Evolutionary conservation across 1,140 invertebrate genomes (phyloP).

Genomic region (Battus philenor): DNA sequence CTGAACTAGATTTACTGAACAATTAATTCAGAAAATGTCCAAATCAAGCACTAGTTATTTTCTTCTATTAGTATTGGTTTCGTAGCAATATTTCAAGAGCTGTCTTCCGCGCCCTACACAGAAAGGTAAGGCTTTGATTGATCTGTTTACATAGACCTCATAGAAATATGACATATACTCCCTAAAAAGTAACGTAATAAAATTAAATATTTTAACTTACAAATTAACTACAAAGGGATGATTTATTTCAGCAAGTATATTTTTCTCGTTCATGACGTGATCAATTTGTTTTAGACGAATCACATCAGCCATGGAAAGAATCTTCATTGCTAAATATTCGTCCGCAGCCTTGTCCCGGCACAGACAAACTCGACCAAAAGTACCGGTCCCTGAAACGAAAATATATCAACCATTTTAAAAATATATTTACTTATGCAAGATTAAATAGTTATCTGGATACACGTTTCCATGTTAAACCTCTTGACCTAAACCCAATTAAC

Average conservation of each 20-base stretch:
- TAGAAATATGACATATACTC: neutral
- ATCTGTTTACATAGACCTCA: too few relatives aligned
- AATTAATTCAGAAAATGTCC: neutral
- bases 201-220: constrained; percentile 80
- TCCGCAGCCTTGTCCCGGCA: constrained; percentile 87
- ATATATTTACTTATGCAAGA: neutral
- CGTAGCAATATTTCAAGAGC: neutral
- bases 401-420: constrained; percentile 4
- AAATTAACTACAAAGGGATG: constrained; percentile 97
- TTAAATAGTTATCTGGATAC: neutral
- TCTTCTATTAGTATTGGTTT: too few relatives aligned
- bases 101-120: too few relatives aligned
- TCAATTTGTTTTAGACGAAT: constrained; percentile 95
- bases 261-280: constrained; percentile 96
- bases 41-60: too few relatives aligned
- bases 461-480: constrained; percentile 1
- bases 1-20: neutral
- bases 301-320: constrained; percentile 93
- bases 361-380: constrained; percentile 93
- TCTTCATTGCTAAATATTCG: constrained; percentile 93
- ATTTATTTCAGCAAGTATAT: constrained; percentile 89
- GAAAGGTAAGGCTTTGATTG: too few relatives aligned
- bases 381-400: constrained; percentile 89
- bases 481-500: constrained; percentile 24
- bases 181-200: neutral